phyloP scores from a whole-genome alignment of 2,888 invertebrate species.

The Heliconius erato region DNA sequence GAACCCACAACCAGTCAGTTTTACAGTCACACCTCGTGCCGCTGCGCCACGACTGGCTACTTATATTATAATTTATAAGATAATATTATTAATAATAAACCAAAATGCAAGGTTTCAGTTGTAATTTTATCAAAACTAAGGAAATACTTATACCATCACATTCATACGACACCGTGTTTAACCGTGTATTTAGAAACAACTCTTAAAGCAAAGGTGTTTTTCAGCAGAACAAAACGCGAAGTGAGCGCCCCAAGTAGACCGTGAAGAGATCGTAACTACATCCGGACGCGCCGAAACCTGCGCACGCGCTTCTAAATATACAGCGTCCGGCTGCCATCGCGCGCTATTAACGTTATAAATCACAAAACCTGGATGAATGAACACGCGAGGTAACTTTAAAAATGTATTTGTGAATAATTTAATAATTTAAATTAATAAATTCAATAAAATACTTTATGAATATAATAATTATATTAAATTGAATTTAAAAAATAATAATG shows the following conservation, averaged over 20 bases:
- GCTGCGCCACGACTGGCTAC: too few species aligned
- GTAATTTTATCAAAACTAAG: neutral
- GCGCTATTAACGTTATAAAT: constrained; percentile 24
- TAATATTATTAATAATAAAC: too few species aligned
- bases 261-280: constrained; percentile 70
- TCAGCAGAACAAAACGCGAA: constrained; percentile 72
- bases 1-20: too few species aligned
- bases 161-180: neutral
- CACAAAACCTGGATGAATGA: constrained; percentile 25
- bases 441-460: neutral
- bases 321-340: constrained; percentile 32
- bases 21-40: too few species aligned
- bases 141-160: neutral
- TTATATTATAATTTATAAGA: too few species aligned
- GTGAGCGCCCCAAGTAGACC: constrained; percentile 69
- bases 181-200: constrained; percentile 21
- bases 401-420: neutral
- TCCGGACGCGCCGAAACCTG: constrained; percentile 58
- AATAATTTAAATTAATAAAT: neutral
- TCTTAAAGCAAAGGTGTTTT: constrained; percentile 30
- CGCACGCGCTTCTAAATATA: constrained; percentile 54
- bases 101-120: too few species aligned
- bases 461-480: constrained; percentile 6
- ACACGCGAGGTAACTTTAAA: neutral
- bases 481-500: neutral